Evolutionary conservation across 2,113 vertebrate species (phyloP).

Genomic region (Trichechus manatus): DNA sequence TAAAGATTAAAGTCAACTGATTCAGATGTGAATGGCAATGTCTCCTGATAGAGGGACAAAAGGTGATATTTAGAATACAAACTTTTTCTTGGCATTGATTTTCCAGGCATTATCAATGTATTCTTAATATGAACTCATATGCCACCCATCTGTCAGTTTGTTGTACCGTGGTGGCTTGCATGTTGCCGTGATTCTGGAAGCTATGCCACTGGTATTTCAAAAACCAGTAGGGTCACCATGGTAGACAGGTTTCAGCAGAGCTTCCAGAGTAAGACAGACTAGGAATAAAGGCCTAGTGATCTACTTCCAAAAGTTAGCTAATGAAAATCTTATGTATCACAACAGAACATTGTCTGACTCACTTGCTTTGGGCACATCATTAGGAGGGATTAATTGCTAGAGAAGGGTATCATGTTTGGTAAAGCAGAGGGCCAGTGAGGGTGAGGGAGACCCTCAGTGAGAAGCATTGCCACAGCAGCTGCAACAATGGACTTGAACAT

Average conservation of each 20-base stretch:
- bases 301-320: too few relatives aligned
- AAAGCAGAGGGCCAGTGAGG: background rate
- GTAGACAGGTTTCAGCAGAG: too few relatives aligned
- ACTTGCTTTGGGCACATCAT: too few relatives aligned
- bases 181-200: too few relatives aligned
- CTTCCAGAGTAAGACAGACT: too few relatives aligned
- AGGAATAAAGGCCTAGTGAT: too few relatives aligned
- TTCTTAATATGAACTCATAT: background rate
- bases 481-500: background rate
- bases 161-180: too few relatives aligned
- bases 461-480: background rate
- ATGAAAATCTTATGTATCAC: too few relatives aligned
- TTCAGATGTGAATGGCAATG: background rate
- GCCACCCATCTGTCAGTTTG: too few relatives aligned
- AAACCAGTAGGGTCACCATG: too few relatives aligned
- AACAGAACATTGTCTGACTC: too few relatives aligned
- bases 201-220: too few relatives aligned
- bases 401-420: background rate
- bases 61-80: slow-evolving; percentile 47
- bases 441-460: background rate
- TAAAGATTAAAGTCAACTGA: slow-evolving; percentile 41
- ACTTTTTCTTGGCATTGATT: background rate
- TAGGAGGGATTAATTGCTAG: background rate
- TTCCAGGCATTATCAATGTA: background rate
- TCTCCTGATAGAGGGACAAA: slow-evolving; percentile 34